phyloP scores from a whole-genome alignment of 2,797 vertebrate genomes.

The Xyrichtys novacula region DNA sequence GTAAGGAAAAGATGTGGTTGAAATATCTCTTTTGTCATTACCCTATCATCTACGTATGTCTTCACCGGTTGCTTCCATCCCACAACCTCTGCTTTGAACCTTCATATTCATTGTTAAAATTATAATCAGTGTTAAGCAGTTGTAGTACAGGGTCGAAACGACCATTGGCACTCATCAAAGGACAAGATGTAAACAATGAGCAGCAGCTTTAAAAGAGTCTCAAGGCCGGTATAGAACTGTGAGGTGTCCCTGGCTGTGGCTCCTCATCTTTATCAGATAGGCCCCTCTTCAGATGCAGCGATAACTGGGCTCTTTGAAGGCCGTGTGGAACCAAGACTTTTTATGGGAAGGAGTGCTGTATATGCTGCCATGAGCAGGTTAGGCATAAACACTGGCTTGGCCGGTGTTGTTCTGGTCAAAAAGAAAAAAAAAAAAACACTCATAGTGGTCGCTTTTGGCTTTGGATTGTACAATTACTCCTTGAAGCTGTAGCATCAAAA shows the following conservation, averaged over 20 bases:
- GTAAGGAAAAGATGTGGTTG: neutral
- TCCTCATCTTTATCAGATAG: constrained; percentile 79
- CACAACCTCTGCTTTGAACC: neutral
- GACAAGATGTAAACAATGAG: constrained; percentile 76
- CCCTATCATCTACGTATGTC: constrained; percentile 1
- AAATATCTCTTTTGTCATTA: neutral
- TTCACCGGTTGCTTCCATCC: neutral
- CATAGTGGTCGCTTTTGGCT: constrained; percentile 23
- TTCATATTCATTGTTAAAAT: neutral
- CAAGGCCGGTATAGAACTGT: constrained; percentile 58
- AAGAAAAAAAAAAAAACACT: too few species aligned
- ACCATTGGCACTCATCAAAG: constrained; percentile 79
- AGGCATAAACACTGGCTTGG: constrained; percentile 64
- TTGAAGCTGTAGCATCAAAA: constrained; percentile 3
- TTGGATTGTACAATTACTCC: constrained; percentile 32
- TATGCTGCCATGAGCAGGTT: constrained; percentile 61
- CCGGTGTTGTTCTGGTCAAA: constrained; percentile 42
- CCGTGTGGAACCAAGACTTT: constrained; percentile 66
- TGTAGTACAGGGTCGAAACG: constrained; percentile 47
- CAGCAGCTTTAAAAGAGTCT: constrained; percentile 79
- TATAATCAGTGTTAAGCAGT: neutral
- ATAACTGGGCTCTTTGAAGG: constrained; percentile 86
- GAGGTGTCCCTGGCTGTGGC: constrained; percentile 75
- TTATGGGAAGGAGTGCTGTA: constrained; percentile 68
- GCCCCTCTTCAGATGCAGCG: constrained; percentile 77